These are phyloP conservation scores for Rhinolophus sinicus DNA, from an alignment of 2,113 vertebrate genomes.

Conservation along the genomic window DNA sequence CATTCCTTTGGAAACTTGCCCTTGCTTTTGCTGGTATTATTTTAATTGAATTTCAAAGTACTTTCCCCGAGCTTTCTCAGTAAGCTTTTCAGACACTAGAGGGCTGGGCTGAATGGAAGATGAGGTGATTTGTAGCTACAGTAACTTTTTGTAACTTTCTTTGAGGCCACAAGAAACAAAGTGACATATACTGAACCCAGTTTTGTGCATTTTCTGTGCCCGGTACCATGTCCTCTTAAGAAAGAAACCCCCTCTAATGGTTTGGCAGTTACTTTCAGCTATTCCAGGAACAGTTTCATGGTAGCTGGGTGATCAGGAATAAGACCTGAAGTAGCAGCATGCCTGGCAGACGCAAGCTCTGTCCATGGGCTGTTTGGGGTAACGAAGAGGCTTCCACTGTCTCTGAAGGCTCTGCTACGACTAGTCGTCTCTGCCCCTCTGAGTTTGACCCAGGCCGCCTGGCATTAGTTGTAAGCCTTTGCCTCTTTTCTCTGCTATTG, in stretches of 20 bases:
- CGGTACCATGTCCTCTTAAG: not conserved
- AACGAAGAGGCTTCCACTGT: rapidly evolving
- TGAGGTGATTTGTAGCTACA: not conserved
- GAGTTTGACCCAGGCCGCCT: not conserved
- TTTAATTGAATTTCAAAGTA: not conserved
- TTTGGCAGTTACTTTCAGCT: not conserved
- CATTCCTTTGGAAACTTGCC: not conserved
- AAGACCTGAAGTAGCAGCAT: not conserved
- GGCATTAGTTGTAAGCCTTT: not conserved
- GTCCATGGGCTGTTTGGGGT: rapidly evolving
- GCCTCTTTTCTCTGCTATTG: not conserved
- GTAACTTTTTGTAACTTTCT: not conserved
- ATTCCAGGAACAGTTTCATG: rapidly evolving
- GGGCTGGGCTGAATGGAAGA: no score
- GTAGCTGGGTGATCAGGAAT: not conserved
- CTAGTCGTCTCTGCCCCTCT: not conserved
- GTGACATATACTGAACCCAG: rapidly evolving
- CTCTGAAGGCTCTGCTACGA: not conserved
- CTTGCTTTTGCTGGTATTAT: not conserved
- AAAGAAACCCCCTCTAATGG: rapidly evolving
- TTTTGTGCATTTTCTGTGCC: not conserved
- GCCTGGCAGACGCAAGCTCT: not conserved
- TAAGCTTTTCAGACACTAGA: not conserved
- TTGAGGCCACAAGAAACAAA: not conserved
- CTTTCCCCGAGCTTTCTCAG: not conserved